phyloP scores from a whole-genome alignment of 2,113 vertebrate genomes.

The Chamaea fasciata region DNA sequence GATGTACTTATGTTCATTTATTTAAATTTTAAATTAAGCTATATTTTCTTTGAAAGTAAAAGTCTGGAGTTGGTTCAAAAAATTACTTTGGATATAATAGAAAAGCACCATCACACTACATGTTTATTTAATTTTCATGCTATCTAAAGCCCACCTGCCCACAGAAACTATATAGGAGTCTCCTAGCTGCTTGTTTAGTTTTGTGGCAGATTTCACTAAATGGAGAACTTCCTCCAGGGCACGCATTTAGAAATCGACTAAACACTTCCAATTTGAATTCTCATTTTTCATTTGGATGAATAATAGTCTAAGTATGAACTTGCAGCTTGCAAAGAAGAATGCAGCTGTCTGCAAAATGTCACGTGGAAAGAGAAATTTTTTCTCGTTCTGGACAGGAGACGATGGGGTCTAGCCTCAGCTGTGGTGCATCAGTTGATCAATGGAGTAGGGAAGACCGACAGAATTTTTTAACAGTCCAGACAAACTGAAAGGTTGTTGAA shows the following conservation, averaged over 20 bases:
- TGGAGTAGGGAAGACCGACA: not conserved
- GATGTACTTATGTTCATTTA: not conserved
- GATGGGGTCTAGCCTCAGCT: not conserved
- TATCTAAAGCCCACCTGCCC: conserved; percentile 22
- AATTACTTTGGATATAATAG: not conserved
- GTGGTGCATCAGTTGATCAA: not conserved
- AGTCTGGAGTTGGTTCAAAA: not conserved
- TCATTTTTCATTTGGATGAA: conserved; percentile 47
- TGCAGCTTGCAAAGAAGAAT: not conserved
- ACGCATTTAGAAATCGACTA: conserved; percentile 26
- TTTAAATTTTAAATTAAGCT: conserved; percentile 33
- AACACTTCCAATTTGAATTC: conserved; percentile 42
- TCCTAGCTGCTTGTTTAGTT: conserved; percentile 12
- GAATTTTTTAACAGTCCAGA: not conserved
- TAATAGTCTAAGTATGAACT: conserved; percentile 16
- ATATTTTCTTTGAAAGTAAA: conserved; percentile 1
- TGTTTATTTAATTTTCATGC: conserved; percentile 18
- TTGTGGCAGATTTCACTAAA: conserved; percentile 26
- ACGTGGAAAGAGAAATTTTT: not conserved
- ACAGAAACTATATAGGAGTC: not conserved
- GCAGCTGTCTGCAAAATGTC: not conserved
- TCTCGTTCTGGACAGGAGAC: not conserved
- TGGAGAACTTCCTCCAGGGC: conserved; percentile 25
- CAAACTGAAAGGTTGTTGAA: not conserved
- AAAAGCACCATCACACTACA: not conserved